Conservation (phyloP, 2,888 invertebrate species). For the Drosophila testacea region DNA sequence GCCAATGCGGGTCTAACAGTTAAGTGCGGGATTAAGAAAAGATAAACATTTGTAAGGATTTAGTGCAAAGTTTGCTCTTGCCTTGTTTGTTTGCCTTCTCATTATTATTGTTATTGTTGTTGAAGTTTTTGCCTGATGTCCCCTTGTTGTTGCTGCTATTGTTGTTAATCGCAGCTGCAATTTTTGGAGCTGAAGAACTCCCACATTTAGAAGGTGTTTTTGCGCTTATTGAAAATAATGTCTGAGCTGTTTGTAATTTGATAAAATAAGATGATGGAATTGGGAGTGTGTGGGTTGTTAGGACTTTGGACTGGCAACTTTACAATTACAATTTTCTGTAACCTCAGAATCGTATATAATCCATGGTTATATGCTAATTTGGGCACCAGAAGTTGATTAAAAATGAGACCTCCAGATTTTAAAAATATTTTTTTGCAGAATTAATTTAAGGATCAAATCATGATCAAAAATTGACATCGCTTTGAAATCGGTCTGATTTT, state of each 20-base stretch:
- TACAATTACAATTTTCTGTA: too few relatives aligned
- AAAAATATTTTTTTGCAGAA: too few relatives aligned
- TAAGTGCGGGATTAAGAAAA: conserved; percentile 84
- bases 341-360: too few relatives aligned
- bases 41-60: conserved; percentile 85
- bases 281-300: too few relatives aligned
- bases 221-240: background rate
- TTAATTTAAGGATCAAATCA: too few relatives aligned
- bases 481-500: too few relatives aligned
- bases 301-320: too few relatives aligned
- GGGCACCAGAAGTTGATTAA: too few relatives aligned
- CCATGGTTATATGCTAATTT: too few relatives aligned
- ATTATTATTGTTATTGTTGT: conserved; percentile 66
- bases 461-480: too few relatives aligned
- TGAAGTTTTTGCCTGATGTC: conserved; percentile 20
- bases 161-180: conserved; percentile 16
- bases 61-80: conserved; percentile 78
- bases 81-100: conserved; percentile 71
- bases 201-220: background rate
- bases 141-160: conserved; percentile 34
- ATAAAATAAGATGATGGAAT: background rate
- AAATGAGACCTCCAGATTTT: too few relatives aligned
- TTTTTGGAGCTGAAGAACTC: background rate
- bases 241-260: background rate
- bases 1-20: conserved; percentile 76